A percentile compares a stretch with the other conserved stretches of the same genome.
Conservation (phyloP, 2,888 invertebrate genomes). For the Trachelus stipa region DNA sequence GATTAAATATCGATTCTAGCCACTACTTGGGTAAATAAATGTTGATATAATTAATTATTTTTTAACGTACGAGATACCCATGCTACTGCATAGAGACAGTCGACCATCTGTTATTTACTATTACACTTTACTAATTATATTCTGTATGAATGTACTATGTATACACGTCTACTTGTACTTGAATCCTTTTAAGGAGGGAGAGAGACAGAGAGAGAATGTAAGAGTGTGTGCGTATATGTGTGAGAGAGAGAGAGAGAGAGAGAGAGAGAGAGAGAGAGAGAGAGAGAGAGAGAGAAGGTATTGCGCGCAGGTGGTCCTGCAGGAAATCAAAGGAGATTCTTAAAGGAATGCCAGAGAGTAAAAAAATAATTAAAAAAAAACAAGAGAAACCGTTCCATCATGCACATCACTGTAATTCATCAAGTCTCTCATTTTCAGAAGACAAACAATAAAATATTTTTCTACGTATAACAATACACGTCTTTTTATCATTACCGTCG, state of each 20-base stretch:
- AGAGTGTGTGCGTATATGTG: background rate
- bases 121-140: conserved; percentile 33
- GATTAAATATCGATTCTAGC: background rate
- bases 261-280: background rate
- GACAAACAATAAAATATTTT: conserved; percentile 47
- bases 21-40: background rate
- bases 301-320: background rate
- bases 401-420: conserved; percentile 35
- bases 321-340: background rate
- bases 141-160: conserved; percentile 43
- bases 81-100: background rate
- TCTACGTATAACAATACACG: conserved; percentile 28
- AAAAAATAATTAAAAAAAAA: background rate
- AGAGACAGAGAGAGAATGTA: background rate
- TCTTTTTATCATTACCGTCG: background rate
- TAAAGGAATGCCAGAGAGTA: background rate
- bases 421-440: conserved; percentile 55
- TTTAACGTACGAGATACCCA: background rate
- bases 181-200: background rate
- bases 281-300: too few relatives aligned
- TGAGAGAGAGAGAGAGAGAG: background rate
- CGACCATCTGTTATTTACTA: conserved; percentile 40
- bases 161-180: conserved; percentile 34
- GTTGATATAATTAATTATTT: background rate
- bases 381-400: background rate